These are phyloP conservation scores for Dendrocincla fuliginosa DNA, from an alignment of 2,797 vertebrate genomes.

Conservation along the genomic window DNA sequence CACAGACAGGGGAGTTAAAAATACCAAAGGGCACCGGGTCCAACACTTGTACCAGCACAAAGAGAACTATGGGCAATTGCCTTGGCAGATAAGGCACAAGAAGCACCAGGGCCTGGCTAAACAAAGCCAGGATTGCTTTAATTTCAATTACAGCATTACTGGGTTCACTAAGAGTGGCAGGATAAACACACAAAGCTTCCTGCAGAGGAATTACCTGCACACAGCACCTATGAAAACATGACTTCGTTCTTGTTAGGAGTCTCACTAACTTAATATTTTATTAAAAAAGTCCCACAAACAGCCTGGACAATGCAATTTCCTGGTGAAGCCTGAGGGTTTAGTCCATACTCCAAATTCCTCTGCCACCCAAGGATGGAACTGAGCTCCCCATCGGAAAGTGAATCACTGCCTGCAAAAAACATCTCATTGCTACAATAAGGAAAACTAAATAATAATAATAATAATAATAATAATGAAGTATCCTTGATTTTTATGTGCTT, in stretches of 20 bases:
- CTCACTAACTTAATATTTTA: not conserved
- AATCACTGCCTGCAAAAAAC: not conserved
- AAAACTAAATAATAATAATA: not conserved
- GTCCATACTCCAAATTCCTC: not conserved
- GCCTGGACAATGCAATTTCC: not conserved
- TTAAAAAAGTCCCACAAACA: not conserved
- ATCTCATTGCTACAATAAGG: not conserved
- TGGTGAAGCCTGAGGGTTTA: not conserved
- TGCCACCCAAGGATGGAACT: not conserved
- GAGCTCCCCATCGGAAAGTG: not conserved
- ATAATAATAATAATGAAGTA: too few species aligned
- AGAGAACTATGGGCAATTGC: not conserved
- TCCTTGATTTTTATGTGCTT: not conserved
- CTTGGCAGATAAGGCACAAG: not conserved
- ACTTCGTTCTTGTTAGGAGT: not conserved
- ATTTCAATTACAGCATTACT: not conserved
- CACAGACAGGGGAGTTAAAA: not conserved
- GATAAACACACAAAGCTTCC: not conserved
- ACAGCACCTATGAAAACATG: not conserved
- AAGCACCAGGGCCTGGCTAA: not conserved
- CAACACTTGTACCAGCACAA: not conserved
- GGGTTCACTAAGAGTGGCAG: not conserved
- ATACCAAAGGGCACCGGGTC: not conserved
- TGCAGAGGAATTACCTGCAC: not conserved
- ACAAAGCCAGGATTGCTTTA: not conserved